Evolutionary conservation across 64 coral and sea anemone genomes (phyloP).

Genomic region (Pocillopora damicornis): DNA sequence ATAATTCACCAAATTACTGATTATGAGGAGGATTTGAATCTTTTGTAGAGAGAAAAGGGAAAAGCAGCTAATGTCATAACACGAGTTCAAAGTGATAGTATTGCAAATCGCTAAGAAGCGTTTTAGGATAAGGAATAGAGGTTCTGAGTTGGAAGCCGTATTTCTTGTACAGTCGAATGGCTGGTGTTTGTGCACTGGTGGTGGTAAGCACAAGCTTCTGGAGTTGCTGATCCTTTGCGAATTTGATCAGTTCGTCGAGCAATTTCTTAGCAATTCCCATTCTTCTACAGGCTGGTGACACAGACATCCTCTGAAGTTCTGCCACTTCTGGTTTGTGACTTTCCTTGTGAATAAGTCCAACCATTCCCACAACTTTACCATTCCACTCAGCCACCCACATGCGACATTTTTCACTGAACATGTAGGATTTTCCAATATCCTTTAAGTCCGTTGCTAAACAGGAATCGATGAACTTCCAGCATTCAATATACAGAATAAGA

Average conservation of each 20-base stretch:
- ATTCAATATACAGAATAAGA: slow-evolving; percentile 50
- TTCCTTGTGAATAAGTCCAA: slow-evolving; percentile 33
- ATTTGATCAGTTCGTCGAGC: slow-evolving; percentile 29
- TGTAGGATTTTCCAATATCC: slow-evolving; percentile 72
- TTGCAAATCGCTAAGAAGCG: slow-evolving; percentile 38
- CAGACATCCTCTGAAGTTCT: slow-evolving; percentile 78
- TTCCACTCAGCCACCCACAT: slow-evolving; percentile 71
- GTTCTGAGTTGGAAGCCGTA: slow-evolving; percentile 31
- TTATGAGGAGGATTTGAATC: not conserved
- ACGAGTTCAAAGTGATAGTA: slow-evolving; percentile 32
- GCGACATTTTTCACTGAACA: slow-evolving; percentile 41
- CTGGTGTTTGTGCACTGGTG: slow-evolving; percentile 53
- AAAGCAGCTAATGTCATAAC: not conserved
- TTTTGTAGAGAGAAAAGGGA: no score
- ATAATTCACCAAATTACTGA: no score
- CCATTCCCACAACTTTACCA: slow-evolving; percentile 70
- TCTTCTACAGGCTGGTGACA: slow-evolving; percentile 27
- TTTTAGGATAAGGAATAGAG: slow-evolving; percentile 53
- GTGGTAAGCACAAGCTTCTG: slow-evolving; percentile 70
- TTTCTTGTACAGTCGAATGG: slow-evolving; percentile 60
- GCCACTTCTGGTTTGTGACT: slow-evolving; percentile 49
- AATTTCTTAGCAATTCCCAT: slow-evolving; percentile 69
- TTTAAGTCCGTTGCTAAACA: slow-evolving; percentile 59
- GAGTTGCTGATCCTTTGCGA: slow-evolving; percentile 47
- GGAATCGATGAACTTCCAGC: slow-evolving; percentile 40